A percentile compares a stretch with the other conserved stretches of the same genome.
These are phyloP conservation scores for Phalacrocorax aristotelis DNA, from an alignment of 2,113 vertebrate species.

Conservation along the genomic window DNA sequence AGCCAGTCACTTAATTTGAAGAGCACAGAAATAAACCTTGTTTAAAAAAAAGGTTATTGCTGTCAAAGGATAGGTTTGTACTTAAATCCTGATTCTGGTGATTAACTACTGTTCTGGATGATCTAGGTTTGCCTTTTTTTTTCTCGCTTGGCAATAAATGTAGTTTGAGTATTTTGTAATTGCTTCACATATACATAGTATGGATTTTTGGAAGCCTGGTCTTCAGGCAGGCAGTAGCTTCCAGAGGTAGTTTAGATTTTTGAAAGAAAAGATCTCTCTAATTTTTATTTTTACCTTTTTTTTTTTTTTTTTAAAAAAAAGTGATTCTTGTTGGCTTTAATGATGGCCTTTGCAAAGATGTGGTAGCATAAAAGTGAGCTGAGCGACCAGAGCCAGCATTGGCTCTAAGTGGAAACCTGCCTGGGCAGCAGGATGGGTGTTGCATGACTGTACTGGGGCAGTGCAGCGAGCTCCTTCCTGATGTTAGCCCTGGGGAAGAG, in stretches of 20 bases:
- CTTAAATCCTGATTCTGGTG: not conserved
- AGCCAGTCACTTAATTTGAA: not conserved
- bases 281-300: not conserved
- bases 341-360: not conserved
- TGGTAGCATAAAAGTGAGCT: not conserved
- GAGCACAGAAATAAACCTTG: not conserved
- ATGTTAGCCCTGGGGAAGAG: not conserved
- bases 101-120: not conserved
- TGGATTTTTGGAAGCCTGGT: not conserved
- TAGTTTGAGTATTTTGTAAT: not conserved
- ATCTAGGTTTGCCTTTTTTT: not conserved
- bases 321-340: not conserved
- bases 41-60: not conserved
- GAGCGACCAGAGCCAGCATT: not conserved
- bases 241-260: not conserved
- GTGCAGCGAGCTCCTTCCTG: not conserved
- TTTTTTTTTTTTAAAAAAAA: not conserved
- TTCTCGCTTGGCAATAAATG: not conserved
- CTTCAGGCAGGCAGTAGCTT: not conserved
- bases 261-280: not conserved
- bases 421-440: rapidly evolving
- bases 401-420: not conserved
- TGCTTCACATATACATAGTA: rapidly evolving
- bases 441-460: rapidly evolving
- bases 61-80: not conserved